Base-by-base conservation (phyloP, 1,140 invertebrate species). In the Thalassaphorura encarpata region DNA sequence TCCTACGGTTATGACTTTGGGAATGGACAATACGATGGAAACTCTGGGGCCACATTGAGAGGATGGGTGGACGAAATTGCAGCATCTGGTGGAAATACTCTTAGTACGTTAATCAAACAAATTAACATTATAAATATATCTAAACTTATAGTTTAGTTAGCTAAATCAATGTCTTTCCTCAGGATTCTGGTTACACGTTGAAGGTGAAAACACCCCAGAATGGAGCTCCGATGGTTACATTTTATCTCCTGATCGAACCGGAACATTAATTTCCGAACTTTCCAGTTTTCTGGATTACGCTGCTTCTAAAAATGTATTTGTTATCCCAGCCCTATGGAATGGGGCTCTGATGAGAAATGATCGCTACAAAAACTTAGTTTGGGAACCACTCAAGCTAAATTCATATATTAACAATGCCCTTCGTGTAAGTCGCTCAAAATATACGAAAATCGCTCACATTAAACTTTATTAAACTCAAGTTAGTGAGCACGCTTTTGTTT, bases 151-250 rank as follows among this genome's bases (percentile, higher is more conserved):
- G 13, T 15, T 13, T 36, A 31, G 15, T 24, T 47, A 21, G 8
- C 21, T 47, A 21, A 39, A 19, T 36, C 16, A 8, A n/a, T n/a
- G n/a, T n/a, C n/a, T n/a, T n/a, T n/a, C n/a, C 33, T 11, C 21
- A 75, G 73, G 73, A 23, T 65, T 72, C 1, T 75, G 73, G 73
- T 33, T 74, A 6, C 73, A 75, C 58, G 68, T 73, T 8, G 72
- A 73, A 45, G 73, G 71, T 2, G 63, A 69, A 29, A 68, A 66
- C 26, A 70, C 71, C 1, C 66, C 66, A 3, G 40, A 60, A 19
- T 67, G 58, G 28, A 58, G 66, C 43, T 18, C 27, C 5, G 57
- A 65, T 43, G 65, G 65, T 21, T 63, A 50, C 26, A 63, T 66
- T 4, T 53, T 56, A 16, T 58, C 47, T 8, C 58, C 61, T n/a